phyloP scores from a whole-genome alignment of 1,140 invertebrate genomes.

The Aphelinus atriplicis region DNA sequence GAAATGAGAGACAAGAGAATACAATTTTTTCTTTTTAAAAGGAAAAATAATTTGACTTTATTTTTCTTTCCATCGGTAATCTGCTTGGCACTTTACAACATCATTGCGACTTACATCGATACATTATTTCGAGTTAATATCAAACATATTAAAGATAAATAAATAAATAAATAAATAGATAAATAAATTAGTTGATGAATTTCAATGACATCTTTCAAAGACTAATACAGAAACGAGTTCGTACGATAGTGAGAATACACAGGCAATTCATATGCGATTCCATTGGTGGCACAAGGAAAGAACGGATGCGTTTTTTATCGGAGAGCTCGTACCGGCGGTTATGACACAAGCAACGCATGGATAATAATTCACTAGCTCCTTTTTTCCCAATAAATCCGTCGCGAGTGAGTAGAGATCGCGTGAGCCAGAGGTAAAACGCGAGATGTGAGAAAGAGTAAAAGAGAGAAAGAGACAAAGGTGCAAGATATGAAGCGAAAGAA shows the following conservation, averaged over 20 bases:
- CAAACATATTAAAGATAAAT: conserved; percentile 13
- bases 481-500: not conserved
- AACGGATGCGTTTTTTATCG: too few species aligned
- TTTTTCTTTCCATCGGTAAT: conserved; percentile 13
- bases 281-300: not conserved
- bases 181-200: conserved; percentile 25
- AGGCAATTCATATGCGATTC: not conserved
- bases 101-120: not conserved
- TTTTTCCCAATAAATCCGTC: not conserved
- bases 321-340: not conserved
- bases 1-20: conserved; percentile 3
- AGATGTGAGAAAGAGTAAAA: not conserved
- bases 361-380: not conserved
- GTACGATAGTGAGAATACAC: not conserved
- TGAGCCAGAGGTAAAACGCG: too few species aligned
- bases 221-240: not conserved
- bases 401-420: not conserved
- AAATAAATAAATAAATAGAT: conserved; percentile 26
- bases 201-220: conserved; percentile 20
- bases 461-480: not conserved
- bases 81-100: conserved; percentile 19
- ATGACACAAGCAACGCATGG: not conserved
- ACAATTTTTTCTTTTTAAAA: conserved; percentile 1
- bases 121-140: conserved; percentile 12
- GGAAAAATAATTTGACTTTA: conserved; percentile 21